A percentile compares a stretch with the other conserved stretches of the same genome.
Conservation (phyloP, 2,113 vertebrate species). For the Anser cygnoides region DNA sequence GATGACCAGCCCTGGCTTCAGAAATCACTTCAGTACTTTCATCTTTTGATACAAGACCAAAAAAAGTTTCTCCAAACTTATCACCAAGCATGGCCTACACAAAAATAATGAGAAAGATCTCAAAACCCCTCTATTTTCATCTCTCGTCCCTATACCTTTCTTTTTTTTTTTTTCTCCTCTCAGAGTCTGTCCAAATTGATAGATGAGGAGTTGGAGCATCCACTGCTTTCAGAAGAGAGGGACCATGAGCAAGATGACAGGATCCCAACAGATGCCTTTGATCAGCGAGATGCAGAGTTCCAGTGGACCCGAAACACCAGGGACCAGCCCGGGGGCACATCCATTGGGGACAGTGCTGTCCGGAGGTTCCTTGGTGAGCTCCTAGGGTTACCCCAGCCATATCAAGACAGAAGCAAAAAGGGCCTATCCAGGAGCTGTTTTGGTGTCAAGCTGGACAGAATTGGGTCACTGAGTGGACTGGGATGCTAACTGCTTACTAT, state of each 20-base stretch:
- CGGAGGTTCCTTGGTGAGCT: conserved; percentile 34
- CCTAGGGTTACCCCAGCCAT: background rate
- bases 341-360: background rate
- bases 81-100: background rate
- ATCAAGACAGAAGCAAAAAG: conserved; percentile 60
- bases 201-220: conserved; percentile 51
- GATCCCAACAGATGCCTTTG: background rate
- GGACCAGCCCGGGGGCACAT: background rate
- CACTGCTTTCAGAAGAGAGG: conserved; percentile 10
- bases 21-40: background rate
- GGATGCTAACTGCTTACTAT: conserved; percentile 47
- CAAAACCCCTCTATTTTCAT: background rate
- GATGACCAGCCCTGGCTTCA: background rate
- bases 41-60: background rate
- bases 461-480: conserved; percentile 72
- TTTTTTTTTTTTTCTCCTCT: background rate
- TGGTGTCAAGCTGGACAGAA: conserved; percentile 73
- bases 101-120: background rate
- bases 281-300: background rate
- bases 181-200: conserved; percentile 53
- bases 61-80: background rate
- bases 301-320: background rate
- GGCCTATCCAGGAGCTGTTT: conserved; percentile 68
- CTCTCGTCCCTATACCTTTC: background rate
- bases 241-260: background rate